Base-by-base conservation (phyloP, 1,140 invertebrate species). In the Melanaphis sacchari region DNA sequence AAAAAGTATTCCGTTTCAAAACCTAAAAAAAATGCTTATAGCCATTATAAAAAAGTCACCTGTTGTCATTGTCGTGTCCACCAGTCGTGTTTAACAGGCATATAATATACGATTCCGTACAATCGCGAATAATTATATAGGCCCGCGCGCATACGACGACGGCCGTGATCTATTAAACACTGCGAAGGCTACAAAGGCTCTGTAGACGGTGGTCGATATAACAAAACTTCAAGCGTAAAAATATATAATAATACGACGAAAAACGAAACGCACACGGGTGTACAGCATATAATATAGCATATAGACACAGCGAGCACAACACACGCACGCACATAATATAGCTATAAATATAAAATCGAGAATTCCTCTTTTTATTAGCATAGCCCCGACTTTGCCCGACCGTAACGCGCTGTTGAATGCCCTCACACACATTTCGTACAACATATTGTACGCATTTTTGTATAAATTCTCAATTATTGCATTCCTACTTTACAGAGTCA, bases 321-420 rank as follows among this genome's bases (percentile, higher is more conserved):
- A 38, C n/a, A 26, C 87, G 24, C 36, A 7, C 85, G 38, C 46
- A 89, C 49, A 54, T 26, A 54, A 89, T 54, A 89, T 22, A 49
- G 36, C 88, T 89, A 89, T 89, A 89, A 89, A 89, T 89, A 89
- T 89, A 89, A 89, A 89, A 89, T 89, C 46, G 46, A 89, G 88
- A 89, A 89, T 89, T 89, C 49, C 88, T 89, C 46, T 38, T 89
- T 54, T 89, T 89, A 89, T 52, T 52, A 89, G n/a, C 46, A 46
- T 89, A n/a, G 87, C 46, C 46, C n/a, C 43, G 85, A 88, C 85
- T 18, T 24, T 38, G 22, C 38, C 11, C 43, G 85, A 4, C 26
- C 43, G 41, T 87, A 87, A 15, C 81, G 21, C 82, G 82, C 38
- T 40, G 36, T n/a, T n/a, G 81, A 38, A 40, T 40, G 38, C 24